A percentile compares a stretch with the other conserved stretches of the same genome.
These are phyloP conservation scores for Hedya salicella DNA, from an alignment of 2,888 invertebrate species.

Conservation along the genomic window DNA sequence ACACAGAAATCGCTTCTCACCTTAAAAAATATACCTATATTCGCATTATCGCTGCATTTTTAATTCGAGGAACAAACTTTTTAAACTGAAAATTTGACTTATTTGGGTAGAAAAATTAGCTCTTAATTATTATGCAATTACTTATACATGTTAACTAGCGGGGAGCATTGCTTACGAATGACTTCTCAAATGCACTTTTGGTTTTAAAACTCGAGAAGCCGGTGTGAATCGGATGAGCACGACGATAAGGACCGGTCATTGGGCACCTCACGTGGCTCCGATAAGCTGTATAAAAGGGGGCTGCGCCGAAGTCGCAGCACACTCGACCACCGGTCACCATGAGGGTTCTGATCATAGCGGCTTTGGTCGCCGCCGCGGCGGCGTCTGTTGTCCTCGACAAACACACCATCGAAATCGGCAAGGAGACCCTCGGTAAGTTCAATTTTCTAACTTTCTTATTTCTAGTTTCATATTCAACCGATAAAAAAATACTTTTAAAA, in stretches of 20 bases:
- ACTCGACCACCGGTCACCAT: conserved; percentile 49
- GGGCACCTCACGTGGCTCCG: conserved; percentile 9
- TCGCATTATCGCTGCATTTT: too few relatives aligned
- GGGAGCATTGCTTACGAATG: neutral
- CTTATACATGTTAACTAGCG: too few relatives aligned
- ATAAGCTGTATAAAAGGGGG: conserved; percentile 61
- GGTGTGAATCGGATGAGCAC: neutral
- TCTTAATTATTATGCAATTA: too few relatives aligned
- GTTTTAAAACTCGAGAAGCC: conserved; percentile 2
- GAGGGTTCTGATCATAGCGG: conserved; percentile 65
- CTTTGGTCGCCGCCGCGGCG: conserved; percentile 62
- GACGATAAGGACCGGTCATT: neutral
- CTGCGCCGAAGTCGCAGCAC: neutral
- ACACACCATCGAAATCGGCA: conserved; percentile 61
- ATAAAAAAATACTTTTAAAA: too few relatives aligned
- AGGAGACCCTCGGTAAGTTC: conserved; percentile 68
- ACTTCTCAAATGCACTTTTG: neutral
- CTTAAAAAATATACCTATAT: too few relatives aligned
- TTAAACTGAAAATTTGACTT: too few relatives aligned
- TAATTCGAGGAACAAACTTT: too few relatives aligned
- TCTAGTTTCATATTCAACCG: too few relatives aligned
- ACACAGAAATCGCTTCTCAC: too few relatives aligned
- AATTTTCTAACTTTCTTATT: neutral
- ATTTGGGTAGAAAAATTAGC: too few relatives aligned
- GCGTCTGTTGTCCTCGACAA: conserved; percentile 67